These are phyloP conservation scores for Oxyteleia sp. DNA, from an alignment of 2,888 invertebrate genomes.

Conservation along the genomic window DNA sequence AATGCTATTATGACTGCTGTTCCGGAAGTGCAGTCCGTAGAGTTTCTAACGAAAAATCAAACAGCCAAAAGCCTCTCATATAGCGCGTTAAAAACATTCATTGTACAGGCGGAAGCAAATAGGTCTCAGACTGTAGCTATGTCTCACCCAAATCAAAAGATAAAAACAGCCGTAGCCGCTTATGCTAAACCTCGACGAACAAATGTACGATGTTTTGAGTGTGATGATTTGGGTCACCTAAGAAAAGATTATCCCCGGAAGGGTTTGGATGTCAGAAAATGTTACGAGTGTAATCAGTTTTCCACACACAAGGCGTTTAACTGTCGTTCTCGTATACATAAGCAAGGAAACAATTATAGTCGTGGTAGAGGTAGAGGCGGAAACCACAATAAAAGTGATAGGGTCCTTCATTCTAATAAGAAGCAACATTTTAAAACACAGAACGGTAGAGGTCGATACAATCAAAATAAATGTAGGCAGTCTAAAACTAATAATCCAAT, in stretches of 20 bases:
- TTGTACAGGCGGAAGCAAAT: conserved; percentile 66
- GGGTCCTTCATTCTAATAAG: neutral
- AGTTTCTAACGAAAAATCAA: conserved; percentile 40
- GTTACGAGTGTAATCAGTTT: conserved; percentile 16
- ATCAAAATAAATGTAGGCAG: no score
- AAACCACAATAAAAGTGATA: no score
- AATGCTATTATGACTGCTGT: conserved; percentile 23
- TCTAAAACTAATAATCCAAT: neutral
- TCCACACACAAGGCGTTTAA: conserved; percentile 9
- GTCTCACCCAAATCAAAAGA: no score
- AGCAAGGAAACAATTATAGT: no score
- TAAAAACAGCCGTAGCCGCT: neutral
- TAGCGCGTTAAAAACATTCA: conserved; percentile 58
- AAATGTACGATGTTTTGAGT: neutral
- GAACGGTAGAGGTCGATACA: neutral
- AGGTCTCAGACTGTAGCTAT: conserved; percentile 50
- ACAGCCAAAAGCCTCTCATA: conserved; percentile 64
- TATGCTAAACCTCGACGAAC: neutral
- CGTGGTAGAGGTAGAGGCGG: neutral
- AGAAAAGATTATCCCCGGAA: conserved; percentile 9
- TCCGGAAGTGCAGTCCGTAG: conserved; percentile 9
- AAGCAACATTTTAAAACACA: neutral
- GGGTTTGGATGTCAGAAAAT: conserved; percentile 12
- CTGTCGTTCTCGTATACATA: neutral
- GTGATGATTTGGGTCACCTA: neutral